A percentile compares a stretch with the other conserved stretches of the same genome.
phyloP scores from a whole-genome alignment of 2,888 invertebrate genomes.

The Gymnoscelis rufifasciata region DNA sequence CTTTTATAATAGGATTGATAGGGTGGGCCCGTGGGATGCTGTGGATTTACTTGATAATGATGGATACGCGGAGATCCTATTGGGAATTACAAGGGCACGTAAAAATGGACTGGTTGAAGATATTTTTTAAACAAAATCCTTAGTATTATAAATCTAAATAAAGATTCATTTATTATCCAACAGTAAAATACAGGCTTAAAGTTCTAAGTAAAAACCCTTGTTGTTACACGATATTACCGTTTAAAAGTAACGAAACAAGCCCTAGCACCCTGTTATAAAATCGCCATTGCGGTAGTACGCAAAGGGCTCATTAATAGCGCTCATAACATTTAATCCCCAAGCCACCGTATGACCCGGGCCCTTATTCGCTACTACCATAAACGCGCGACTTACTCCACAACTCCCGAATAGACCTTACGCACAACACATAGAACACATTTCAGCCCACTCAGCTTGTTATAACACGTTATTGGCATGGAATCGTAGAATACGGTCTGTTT shows the following conservation, averaged over 20 bases:
- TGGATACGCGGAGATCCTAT: neutral
- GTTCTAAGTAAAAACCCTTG: neutral
- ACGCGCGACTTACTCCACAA: neutral
- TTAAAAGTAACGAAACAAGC: neutral
- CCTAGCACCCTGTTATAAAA: constrained; percentile 1
- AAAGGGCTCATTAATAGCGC: constrained; percentile 52
- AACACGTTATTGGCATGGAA: constrained; percentile 43
- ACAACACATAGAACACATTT: neutral
- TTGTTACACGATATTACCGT: neutral
- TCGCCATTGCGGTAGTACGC: constrained; percentile 33
- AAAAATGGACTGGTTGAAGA: no score
- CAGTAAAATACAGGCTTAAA: no score
- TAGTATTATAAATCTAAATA: no score
- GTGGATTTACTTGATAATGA: neutral
- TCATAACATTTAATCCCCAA: constrained; percentile 61
- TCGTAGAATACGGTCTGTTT: constrained; percentile 16
- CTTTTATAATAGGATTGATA: constrained; percentile 5
- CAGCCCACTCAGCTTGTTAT: neutral
- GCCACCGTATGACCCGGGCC: constrained; percentile 44
- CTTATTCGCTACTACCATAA: neutral
- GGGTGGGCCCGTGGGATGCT: neutral
- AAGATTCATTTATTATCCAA: no score
- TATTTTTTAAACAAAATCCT: no score
- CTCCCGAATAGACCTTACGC: neutral
- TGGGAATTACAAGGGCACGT: no score